Base-by-base conservation (phyloP, 2,797 vertebrate species). In the Cossypha niveicapilla region DNA sequence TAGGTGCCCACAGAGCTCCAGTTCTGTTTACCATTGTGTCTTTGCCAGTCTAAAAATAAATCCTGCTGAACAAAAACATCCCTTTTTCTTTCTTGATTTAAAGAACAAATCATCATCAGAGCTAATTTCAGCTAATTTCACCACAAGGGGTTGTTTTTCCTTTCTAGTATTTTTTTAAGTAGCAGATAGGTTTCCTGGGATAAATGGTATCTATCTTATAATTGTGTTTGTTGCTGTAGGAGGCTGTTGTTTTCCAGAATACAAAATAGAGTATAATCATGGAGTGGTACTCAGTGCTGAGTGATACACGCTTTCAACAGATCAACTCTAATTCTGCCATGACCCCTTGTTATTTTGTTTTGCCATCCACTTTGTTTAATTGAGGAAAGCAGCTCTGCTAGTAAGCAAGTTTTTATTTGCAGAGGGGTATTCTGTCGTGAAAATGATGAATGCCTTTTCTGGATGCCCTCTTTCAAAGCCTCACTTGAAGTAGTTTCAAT, bases 1-100 rank as follows among this genome's bases (percentile, higher is more conserved):
- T 93, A 95, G 86, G 86, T 94, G 65, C 81, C 81, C 86, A 92
- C 66, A 83, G 79, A 88, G 91, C 79, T 93, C 87, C 86, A 84
- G 78, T 81, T 93, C 56, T 92, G 89, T 86, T 94, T 86, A 50
- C 72, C 63, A 45, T 91, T 80, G 74, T 93, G 66, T 75, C 61
- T 62, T 68, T 93, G 90, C 90, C 93, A 79, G 72, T 58, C 78
- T 86, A 80, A 92, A 96, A 93, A 96, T 92, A 96, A 92, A 76
- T 51, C 66, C 35, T 30, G 32, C 54, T 58, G 60, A 92, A 79
- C 24, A 81, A 75, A 58, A 88, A 34, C 44, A 24, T 2, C 25
- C 27, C 34, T 57, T 48, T 61, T 88, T 54, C 42, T 87, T 93
- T 91, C 56, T 48, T 45, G 37, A 18, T 93, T 84, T 96, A 66